Evolutionary conservation across 2,113 vertebrate species (phyloP).

Genomic region (Catagonus wagneri): DNA sequence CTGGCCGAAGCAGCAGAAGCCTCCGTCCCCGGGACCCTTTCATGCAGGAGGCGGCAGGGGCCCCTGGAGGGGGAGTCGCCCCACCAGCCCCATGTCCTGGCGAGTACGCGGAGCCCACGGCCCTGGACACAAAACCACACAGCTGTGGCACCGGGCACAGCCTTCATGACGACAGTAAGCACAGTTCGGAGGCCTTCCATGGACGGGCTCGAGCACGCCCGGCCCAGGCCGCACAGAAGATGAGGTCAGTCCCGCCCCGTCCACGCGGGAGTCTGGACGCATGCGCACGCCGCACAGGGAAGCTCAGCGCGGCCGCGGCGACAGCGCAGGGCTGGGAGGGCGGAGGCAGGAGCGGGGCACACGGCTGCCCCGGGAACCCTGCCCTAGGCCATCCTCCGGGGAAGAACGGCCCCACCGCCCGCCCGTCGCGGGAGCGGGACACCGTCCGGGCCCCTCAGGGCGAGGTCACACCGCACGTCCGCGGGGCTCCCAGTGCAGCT

Average conservation of each 20-base stretch:
- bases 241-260: background rate
- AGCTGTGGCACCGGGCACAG: fast-evolving
- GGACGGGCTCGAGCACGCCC: fast-evolving
- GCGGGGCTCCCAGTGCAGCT: fast-evolving
- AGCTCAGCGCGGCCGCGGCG: background rate
- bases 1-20: background rate
- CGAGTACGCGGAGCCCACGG: background rate
- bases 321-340: fast-evolving
- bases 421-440: background rate
- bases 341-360: background rate
- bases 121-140: fast-evolving
- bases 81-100: background rate
- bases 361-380: background rate
- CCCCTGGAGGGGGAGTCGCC: background rate
- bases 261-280: fast-evolving
- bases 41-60: background rate
- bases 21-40: background rate
- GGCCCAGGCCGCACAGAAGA: background rate
- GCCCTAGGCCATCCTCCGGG: fast-evolving
- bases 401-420: background rate
- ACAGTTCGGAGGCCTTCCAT: fast-evolving
- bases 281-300: fast-evolving
- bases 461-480: fast-evolving
- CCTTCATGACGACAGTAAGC: fast-evolving
- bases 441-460: background rate